Evolutionary conservation across 2,888 invertebrate genomes (phyloP).

Genomic region (Petrolisthes cinctipes): DNA sequence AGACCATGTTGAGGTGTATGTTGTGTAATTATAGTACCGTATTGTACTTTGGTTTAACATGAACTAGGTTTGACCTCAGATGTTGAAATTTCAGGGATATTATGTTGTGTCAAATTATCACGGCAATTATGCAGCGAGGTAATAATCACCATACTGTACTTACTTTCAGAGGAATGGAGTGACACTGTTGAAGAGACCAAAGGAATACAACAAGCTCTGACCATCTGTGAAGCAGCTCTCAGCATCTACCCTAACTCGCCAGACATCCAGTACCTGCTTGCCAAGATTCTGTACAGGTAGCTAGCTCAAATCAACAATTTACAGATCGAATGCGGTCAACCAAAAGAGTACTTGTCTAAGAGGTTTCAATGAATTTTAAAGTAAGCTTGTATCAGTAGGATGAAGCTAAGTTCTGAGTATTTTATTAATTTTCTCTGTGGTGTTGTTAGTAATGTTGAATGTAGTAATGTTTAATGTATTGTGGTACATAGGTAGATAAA

Average conservation of each 20-base stretch:
- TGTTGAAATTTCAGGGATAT: no score
- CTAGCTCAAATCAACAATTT: background rate
- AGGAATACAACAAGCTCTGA: slow-evolving; percentile 36
- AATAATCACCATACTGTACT: background rate
- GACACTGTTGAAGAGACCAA: slow-evolving; percentile 43
- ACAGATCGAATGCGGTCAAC: no score
- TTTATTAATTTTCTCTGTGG: no score
- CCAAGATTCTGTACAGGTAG: slow-evolving; percentile 56
- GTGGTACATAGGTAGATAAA: background rate
- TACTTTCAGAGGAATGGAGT: slow-evolving; percentile 49
- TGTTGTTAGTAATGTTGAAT: background rate
- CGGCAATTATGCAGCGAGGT: background rate
- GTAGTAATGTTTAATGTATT: background rate
- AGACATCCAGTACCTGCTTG: slow-evolving; percentile 47
- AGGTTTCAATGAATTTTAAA: no score
- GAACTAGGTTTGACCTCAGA: no score
- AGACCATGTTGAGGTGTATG: no score
- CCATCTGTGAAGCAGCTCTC: slow-evolving; percentile 46
- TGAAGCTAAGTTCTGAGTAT: no score
- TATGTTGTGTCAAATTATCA: background rate
- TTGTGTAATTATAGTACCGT: no score
- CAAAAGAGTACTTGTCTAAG: no score
- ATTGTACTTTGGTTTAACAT: no score
- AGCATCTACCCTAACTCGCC: slow-evolving; percentile 45
- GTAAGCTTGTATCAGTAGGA: no score